Evolutionary conservation across 2,113 vertebrate species (phyloP).

Genomic region (Canis aureus): DNA sequence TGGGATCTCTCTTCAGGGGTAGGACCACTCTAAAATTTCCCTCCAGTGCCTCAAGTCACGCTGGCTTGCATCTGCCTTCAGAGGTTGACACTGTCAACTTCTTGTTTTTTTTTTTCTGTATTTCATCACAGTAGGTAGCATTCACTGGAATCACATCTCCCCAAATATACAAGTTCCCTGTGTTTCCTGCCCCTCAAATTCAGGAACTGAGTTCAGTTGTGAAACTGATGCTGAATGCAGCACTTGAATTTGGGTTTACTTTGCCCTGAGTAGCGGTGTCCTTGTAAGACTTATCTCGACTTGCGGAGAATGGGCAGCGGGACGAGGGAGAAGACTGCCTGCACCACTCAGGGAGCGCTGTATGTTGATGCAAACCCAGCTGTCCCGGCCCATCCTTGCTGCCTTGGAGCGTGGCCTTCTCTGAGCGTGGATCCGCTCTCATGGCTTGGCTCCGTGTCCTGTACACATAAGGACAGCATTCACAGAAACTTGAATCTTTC

Average conservation of each 20-base stretch:
- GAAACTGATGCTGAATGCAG: neutral
- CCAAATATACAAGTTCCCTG: neutral
- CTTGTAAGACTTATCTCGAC: neutral
- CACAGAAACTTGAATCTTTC: neutral
- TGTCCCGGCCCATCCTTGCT: neutral
- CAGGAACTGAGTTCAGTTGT: neutral
- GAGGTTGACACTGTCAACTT: neutral
- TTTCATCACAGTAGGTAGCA: neutral
- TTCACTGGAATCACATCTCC: neutral
- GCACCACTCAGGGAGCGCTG: accelerated
- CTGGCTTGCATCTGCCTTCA: neutral
- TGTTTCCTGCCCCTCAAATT: neutral
- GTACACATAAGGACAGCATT: neutral
- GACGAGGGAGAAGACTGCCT: neutral
- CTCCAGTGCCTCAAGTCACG: neutral
- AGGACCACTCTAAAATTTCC: neutral
- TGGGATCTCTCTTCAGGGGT: neutral
- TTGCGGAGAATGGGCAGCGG: neutral
- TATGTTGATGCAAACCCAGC: neutral
- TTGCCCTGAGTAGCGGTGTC: neutral
- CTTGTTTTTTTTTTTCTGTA: conserved; percentile 19
- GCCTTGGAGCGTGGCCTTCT: neutral
- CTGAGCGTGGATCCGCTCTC: accelerated
- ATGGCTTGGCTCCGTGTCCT: neutral
- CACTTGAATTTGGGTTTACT: neutral